Conservation (phyloP, 2,113 vertebrate species). For the Trichomycterus rosablanca region DNA sequence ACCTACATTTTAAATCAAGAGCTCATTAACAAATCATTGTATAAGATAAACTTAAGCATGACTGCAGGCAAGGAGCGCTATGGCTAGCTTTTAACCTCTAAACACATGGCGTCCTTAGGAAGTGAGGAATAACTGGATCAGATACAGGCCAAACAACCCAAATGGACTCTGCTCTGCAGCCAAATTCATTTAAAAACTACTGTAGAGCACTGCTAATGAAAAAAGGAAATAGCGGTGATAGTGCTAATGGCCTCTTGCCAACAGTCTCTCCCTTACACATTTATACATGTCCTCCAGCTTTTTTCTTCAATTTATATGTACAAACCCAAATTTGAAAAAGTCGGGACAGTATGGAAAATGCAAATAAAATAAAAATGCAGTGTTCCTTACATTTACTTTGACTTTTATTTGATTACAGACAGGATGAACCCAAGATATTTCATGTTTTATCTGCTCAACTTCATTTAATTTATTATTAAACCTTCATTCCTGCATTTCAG, state of each 20-base stretch:
- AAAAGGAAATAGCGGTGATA: slow-evolving; percentile 52
- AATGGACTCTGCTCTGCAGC: slow-evolving; percentile 49
- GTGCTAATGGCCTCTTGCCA: slow-evolving; percentile 50
- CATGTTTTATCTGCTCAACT: too few species aligned
- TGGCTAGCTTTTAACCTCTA: slow-evolving; percentile 19
- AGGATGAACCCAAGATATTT: too few species aligned
- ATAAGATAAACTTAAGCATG: slow-evolving; percentile 5
- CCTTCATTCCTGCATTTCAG: too few species aligned
- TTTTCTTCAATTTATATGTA: neutral
- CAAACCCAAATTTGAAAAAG: too few species aligned
- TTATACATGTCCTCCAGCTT: slow-evolving; percentile 33
- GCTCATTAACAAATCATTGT: too few species aligned
- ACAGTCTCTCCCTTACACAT: slow-evolving; percentile 31
- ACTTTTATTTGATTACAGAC: too few species aligned
- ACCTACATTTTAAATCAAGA: too few species aligned
- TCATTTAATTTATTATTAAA: too few species aligned
- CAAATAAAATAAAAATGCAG: too few species aligned
- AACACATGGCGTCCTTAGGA: slow-evolving; percentile 28
- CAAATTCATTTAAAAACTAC: slow-evolving; percentile 63
- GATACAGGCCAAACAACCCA: slow-evolving; percentile 44
- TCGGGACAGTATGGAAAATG: too few species aligned
- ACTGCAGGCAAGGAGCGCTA: slow-evolving; percentile 12
- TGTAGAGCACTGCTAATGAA: slow-evolving; percentile 49
- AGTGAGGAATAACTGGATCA: slow-evolving; percentile 36
- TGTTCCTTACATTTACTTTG: too few species aligned